Evolutionary conservation across 2,888 invertebrate genomes (phyloP).

Genomic region (Brachyptera risi): DNA sequence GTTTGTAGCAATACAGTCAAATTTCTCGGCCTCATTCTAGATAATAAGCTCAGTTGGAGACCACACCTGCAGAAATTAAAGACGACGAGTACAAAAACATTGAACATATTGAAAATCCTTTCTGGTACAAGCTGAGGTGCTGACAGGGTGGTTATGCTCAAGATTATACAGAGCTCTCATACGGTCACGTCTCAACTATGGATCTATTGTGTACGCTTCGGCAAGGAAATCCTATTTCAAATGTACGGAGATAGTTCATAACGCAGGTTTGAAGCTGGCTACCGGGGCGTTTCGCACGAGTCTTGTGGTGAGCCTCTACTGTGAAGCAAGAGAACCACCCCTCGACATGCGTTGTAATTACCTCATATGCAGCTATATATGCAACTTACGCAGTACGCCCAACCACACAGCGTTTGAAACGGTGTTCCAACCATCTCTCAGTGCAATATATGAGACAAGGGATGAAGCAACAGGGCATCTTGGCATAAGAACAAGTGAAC

Average conservation of each 20-base stretch:
- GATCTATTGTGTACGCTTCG: not conserved
- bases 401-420: not conserved
- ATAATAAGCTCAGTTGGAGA: not conserved
- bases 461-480: too few species aligned
- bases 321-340: not conserved
- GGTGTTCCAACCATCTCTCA: not conserved
- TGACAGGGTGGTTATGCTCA: too few species aligned
- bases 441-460: not conserved
- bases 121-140: too few species aligned
- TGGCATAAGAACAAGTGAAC: too few species aligned
- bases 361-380: not conserved
- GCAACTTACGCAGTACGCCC: not conserved
- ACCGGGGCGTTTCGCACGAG: conserved; percentile 10
- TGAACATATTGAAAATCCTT: not conserved
- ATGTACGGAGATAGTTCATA: not conserved
- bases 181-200: conserved; percentile 4
- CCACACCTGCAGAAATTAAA: not conserved
- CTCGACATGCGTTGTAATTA: not conserved
- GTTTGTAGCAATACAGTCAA: not conserved
- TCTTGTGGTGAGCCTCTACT: conserved; percentile 1
- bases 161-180: not conserved
- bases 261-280: not conserved
- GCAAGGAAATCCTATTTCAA: not conserved
- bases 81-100: not conserved
- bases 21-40: not conserved